A percentile compares a stretch with the other conserved stretches of the same genome.
These are phyloP conservation scores for Drosophila sordidula DNA, from an alignment of 2,888 invertebrate genomes.

Conservation along the genomic window DNA sequence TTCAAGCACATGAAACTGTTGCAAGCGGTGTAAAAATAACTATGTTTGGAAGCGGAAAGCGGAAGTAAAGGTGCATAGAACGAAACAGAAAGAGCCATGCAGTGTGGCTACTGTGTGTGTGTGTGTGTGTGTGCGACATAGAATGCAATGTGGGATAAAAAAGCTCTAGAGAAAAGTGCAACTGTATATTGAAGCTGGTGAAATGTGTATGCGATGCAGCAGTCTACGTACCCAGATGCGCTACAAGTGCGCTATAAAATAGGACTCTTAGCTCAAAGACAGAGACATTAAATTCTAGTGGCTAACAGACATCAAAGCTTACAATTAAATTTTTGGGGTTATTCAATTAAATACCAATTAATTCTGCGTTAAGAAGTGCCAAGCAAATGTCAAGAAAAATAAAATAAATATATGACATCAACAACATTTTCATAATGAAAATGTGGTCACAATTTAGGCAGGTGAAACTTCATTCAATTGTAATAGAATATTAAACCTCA, in stretches of 20 bases:
- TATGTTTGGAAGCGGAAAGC: slow-evolving; percentile 61
- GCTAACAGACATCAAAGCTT: not conserved
- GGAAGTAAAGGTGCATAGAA: slow-evolving; percentile 26
- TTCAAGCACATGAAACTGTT: slow-evolving; percentile 54
- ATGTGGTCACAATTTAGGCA: not conserved
- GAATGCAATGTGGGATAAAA: slow-evolving; percentile 38
- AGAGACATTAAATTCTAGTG: not conserved
- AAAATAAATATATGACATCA: not conserved
- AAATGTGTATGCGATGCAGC: slow-evolving; percentile 5
- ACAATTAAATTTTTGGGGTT: not conserved
- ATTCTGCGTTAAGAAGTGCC: not conserved
- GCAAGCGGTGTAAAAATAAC: slow-evolving; percentile 53
- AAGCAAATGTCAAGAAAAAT: not conserved
- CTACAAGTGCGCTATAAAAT: not conserved
- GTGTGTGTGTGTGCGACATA: slow-evolving; percentile 12
- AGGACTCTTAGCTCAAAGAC: not conserved
- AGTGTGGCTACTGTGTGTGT: not conserved
- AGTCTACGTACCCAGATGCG: not conserved
- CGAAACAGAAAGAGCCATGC: slow-evolving; percentile 13
- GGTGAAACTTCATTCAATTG: not conserved
- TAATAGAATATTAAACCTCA: not conserved
- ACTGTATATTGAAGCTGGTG: slow-evolving; percentile 37
- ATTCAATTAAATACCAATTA: not conserved
- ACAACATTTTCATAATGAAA: not conserved
- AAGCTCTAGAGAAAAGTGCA: slow-evolving; percentile 2